Conservation (phyloP, 2,113 vertebrate genomes). For the Ceyx melanurus region DNA sequence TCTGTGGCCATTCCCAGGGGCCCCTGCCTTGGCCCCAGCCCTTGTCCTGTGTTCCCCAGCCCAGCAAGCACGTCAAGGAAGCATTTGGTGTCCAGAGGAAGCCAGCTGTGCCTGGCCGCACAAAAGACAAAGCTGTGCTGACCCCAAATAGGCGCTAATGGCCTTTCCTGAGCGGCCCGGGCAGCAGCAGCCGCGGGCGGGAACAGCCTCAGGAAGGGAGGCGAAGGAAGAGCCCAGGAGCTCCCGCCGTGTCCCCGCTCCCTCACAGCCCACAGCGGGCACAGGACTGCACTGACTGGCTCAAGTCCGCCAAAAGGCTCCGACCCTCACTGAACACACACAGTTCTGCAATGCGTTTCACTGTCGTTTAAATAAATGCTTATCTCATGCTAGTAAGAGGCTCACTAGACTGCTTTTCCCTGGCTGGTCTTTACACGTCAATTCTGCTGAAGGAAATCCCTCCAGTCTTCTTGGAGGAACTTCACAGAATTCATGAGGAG, state of each 20-base stretch:
- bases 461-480: not conserved
- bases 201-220: not conserved
- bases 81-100: not conserved
- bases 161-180: not conserved
- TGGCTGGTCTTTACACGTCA: not conserved
- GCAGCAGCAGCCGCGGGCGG: not conserved
- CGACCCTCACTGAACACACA: not conserved
- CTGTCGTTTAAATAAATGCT: not conserved
- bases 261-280: not conserved
- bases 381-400: not conserved
- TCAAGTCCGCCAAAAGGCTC: not conserved
- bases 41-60: not conserved
- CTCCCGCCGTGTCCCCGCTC: not conserved
- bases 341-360: not conserved
- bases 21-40: not conserved
- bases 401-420: not conserved
- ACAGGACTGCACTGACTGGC: not conserved
- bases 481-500: not conserved
- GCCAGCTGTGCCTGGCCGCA: not conserved
- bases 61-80: not conserved
- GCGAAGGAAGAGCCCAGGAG: conserved; percentile 17
- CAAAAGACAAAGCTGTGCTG: not conserved
- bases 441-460: not conserved
- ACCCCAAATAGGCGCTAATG: not conserved
- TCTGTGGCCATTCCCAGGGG: not conserved